Evolutionary conservation across 2,797 vertebrate genomes (phyloP).

Genomic region (Poecile montanus): DNA sequence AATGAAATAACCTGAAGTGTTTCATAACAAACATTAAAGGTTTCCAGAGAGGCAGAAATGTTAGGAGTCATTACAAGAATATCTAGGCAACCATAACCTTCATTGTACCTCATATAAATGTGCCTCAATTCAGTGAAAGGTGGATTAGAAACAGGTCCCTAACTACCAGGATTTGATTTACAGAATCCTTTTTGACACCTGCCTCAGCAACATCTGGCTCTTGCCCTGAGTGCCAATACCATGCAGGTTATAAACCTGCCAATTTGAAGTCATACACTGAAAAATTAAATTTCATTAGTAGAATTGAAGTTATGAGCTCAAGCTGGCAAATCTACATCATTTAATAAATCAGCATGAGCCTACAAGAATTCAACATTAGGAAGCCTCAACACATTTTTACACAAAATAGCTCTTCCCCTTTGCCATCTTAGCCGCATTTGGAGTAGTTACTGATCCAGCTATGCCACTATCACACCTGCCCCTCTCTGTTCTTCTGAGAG

Average conservation of each 20-base stretch:
- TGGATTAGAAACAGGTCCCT: not conserved
- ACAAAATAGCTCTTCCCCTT: not conserved
- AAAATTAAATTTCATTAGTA: slow-evolving; percentile 38
- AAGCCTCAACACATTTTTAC: not conserved
- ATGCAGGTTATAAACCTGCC: not conserved
- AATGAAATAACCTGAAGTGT: not conserved
- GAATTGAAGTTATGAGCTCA: slow-evolving; percentile 32
- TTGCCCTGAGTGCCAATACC: not conserved
- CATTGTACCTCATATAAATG: not conserved
- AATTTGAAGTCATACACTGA: not conserved
- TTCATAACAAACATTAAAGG: not conserved
- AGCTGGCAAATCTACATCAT: slow-evolving; percentile 4
- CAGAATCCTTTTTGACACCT: not conserved
- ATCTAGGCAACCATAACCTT: not conserved
- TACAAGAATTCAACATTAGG: not conserved
- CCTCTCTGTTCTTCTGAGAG: not conserved
- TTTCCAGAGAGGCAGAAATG: not conserved
- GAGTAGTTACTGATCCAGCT: not conserved
- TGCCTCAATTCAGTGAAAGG: not conserved
- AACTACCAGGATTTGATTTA: not conserved
- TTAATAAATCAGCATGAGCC: slow-evolving; percentile 20
- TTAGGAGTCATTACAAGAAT: not conserved
- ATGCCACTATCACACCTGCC: not conserved
- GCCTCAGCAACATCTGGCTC: slow-evolving; percentile 10
- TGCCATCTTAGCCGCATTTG: not conserved